Evolutionary conservation across 2,113 vertebrate genomes (phyloP).

Genomic region (Ptyas mucosa): DNA sequence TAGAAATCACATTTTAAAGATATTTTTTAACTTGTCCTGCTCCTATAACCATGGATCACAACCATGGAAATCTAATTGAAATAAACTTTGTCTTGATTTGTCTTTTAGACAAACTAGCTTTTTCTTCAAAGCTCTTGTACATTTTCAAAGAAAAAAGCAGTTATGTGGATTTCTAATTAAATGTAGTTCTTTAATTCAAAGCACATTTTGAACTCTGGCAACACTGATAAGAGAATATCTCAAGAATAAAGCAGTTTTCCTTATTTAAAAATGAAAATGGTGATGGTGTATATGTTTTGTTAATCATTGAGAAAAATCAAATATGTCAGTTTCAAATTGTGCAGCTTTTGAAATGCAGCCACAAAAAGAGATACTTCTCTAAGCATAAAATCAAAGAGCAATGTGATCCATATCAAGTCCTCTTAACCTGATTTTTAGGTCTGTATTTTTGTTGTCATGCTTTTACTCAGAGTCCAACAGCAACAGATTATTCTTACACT

Average conservation of each 20-base stretch:
- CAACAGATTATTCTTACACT: conserved; percentile 31
- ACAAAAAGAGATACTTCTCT: neutral
- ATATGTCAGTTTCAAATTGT: conserved; percentile 9
- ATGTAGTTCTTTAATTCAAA: conserved; percentile 15
- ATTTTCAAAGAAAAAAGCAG: conserved; percentile 27
- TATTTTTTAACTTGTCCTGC: conserved; percentile 43
- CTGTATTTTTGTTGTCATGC: conserved; percentile 27
- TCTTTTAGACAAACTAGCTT: conserved; percentile 30
- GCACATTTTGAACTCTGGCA: conserved; percentile 14
- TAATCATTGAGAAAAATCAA: conserved; percentile 26
- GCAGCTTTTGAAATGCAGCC: conserved; percentile 23
- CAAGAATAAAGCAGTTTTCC: neutral
- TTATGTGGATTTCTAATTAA: conserved; percentile 39
- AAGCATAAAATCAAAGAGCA: neutral
- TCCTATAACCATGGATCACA: conserved; percentile 59
- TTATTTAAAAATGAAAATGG: neutral
- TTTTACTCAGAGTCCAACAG: conserved; percentile 11
- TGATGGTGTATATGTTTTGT: neutral
- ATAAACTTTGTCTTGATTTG: conserved; percentile 48
- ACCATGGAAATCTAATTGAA: conserved; percentile 56
- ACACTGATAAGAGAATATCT: conserved; percentile 17
- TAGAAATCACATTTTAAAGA: conserved; percentile 54
- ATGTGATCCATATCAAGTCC: neutral
- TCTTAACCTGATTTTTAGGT: conserved; percentile 33
- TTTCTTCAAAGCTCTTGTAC: conserved; percentile 42